Evolutionary conservation across 2,113 vertebrate species (phyloP), one percentile per base, ranked within the genome.

Genomic region (Atlantisia rogersi): DNA sequence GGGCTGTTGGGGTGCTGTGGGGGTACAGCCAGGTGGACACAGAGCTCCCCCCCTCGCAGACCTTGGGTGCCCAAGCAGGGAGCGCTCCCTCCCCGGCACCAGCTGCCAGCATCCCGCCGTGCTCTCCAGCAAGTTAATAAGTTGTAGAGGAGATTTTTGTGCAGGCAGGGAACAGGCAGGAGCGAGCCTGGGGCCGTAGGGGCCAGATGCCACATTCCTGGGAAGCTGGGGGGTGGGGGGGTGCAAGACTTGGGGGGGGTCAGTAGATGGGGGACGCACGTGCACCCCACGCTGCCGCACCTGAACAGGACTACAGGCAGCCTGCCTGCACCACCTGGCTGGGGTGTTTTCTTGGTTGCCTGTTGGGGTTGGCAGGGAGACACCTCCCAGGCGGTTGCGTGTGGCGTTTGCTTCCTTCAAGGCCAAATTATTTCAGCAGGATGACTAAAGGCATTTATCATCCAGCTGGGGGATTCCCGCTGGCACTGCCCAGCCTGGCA

Each of bases 91-190:
- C 22, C 17, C 5, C 1, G 0, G 28, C 8, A 0, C 60, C 16
- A 12, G 74, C 90, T 65, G 70, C 67, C 82, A 82, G 58, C 71
- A 92, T 79, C 91, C 71, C 29, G 5, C 84, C 0, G 0, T 0
- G 26, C 88, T 85, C 92, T 80, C 21, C 55, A 86, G 81, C 58
- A 91, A 91, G 96, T 96, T 97, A 96, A 95, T 93, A 52, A 96
- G 87, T 94, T 71, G 56, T 76, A 96, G 58, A 53, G 19, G 39
- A 78, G 84, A 95, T 86, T 86, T 86, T 7, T 13, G 78, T 21
- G 19, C 69, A 32, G 62, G 39, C 73, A 50, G n/a, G 62, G 37
- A 90, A 86, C 94, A 89, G 67, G 89, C 81, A 88, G 52, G 19
- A 95, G 63, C 71, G 67, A 85, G 62, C 50, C 75, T 2, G 15